Evolutionary conservation across 2,888 invertebrate species (phyloP), one percentile per base, ranked within the genome.

Genomic region (Ischnus inquisitorius): DNA sequence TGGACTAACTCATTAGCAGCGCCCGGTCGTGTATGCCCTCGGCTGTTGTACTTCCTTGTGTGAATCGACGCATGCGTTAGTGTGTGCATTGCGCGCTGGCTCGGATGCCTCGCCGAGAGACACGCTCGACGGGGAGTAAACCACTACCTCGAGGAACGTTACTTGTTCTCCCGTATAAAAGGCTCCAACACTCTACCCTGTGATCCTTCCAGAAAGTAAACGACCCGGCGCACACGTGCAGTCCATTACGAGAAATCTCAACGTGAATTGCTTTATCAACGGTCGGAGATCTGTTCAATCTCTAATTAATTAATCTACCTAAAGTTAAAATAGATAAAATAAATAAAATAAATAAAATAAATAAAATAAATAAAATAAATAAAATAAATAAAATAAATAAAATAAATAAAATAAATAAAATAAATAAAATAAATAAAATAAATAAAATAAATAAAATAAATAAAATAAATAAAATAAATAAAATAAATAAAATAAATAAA

Each of bases 1-100:
- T 86, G 88, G 89, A 87, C 87, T 88, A 88, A 84, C 86, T 88
- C 87, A 88, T 88, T 88, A 88, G 88, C 86, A 87, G 88, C 76
- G 83, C 79, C 82, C 43, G 68, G 78, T 75, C 82, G 71, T 78
- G 75, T 80, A 75, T 77, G 82, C 79, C 82, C 60, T 68, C 85
- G 74, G 81, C 72, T 71, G 72, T 34, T 82, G 80, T 86, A 85
- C 80, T 82, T 85, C 76, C 82, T 82, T 84, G 79, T 85, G 85
- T 80, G 83, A 86, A 84, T 84, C 67, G 71, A 77, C 71, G 82
- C 79, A 80, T 84, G 81, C 79, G 69, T 81, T 43, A 8, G 22
- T 62, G 54, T 41, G 39, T 71, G 54, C 34, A 64, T 5, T 54
- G 43, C 51, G 25, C 16, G 57, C 28, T 57, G 41, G 39, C 22